Evolutionary conservation across 2,888 invertebrate genomes (phyloP).

Genomic region (Cloeon dipterum): DNA sequence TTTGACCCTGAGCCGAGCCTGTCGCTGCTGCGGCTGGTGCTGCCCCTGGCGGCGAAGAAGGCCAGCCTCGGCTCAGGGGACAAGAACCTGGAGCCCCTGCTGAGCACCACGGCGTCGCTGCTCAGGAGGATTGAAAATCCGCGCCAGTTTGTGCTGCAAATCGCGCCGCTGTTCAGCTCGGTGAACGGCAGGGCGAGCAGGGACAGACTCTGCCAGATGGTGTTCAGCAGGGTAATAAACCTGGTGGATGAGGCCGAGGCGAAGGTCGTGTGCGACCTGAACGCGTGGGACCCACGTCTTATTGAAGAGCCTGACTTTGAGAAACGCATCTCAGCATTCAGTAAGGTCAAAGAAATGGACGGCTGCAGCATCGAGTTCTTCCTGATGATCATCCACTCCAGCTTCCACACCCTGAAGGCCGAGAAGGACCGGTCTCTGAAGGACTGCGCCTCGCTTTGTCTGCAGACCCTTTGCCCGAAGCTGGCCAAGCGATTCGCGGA

Average conservation of each 20-base stretch:
- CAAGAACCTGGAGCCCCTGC: constrained; percentile 41
- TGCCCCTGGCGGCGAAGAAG: constrained; percentile 48
- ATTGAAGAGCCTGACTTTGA: constrained; percentile 90
- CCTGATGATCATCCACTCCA: constrained; percentile 56
- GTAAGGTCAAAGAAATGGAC: constrained; percentile 31
- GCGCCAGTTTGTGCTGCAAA: background rate
- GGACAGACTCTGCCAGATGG: constrained; percentile 3
- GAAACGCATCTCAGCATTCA: constrained; percentile 53
- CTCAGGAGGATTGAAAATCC: constrained; percentile 29
- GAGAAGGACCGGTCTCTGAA: constrained; percentile 66
- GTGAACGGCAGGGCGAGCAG: constrained; percentile 6
- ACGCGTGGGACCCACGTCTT: constrained; percentile 69
- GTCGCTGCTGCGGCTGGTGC: constrained; percentile 37
- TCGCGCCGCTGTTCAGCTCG: constrained; percentile 6
- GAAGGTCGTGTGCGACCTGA: constrained; percentile 39
- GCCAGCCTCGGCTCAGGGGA: constrained; percentile 33
- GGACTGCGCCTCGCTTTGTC: constrained; percentile 50
- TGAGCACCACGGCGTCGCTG: constrained; percentile 53
- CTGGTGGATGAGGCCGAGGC: constrained; percentile 12
- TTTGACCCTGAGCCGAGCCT: constrained; percentile 41
- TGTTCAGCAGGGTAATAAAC: background rate
- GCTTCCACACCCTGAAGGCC: constrained; percentile 46
- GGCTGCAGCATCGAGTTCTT: constrained; percentile 33
- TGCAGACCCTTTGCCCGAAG: constrained; percentile 42
- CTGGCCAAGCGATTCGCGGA: constrained; percentile 29